Conservation (phyloP, 1,140 invertebrate species). For the Glossosoma conforme region DNA sequence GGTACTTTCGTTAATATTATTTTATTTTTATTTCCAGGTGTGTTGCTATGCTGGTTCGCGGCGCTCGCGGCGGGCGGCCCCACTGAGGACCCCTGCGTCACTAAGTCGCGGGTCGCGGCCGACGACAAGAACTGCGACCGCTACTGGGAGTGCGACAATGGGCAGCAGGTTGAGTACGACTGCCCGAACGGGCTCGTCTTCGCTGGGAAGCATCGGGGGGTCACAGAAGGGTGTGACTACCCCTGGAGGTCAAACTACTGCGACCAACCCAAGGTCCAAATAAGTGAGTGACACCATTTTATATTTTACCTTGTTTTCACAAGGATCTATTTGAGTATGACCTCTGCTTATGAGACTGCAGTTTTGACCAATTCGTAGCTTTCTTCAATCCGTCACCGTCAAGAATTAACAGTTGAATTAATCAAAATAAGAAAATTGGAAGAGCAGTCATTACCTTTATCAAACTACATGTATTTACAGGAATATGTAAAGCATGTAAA, state of each 20-base stretch:
- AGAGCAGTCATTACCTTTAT: no score
- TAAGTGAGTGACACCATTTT: constrained; percentile 39
- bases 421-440: no score
- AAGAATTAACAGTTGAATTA: no score
- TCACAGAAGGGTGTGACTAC: constrained; percentile 84
- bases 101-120: constrained; percentile 65
- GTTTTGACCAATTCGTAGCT: no score
- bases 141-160: constrained; percentile 77
- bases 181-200: constrained; percentile 88
- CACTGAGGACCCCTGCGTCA: constrained; percentile 69
- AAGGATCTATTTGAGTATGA: no score
- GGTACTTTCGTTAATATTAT: not conserved
- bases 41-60: not conserved
- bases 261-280: constrained; percentile 54
- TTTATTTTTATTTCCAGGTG: constrained; percentile 8
- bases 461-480: no score
- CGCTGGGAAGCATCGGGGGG: constrained; percentile 79
- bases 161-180: constrained; percentile 75
- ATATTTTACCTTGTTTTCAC: no score
- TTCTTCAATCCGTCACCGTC: no score
- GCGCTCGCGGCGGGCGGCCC: constrained; percentile 1
- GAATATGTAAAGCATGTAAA: no score
- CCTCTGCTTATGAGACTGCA: no score
- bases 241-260: constrained; percentile 85
- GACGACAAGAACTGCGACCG: constrained; percentile 81